These are phyloP conservation scores for Alsophila aescularia DNA, from an alignment of 2,888 invertebrate species.

Conservation along the genomic window DNA sequence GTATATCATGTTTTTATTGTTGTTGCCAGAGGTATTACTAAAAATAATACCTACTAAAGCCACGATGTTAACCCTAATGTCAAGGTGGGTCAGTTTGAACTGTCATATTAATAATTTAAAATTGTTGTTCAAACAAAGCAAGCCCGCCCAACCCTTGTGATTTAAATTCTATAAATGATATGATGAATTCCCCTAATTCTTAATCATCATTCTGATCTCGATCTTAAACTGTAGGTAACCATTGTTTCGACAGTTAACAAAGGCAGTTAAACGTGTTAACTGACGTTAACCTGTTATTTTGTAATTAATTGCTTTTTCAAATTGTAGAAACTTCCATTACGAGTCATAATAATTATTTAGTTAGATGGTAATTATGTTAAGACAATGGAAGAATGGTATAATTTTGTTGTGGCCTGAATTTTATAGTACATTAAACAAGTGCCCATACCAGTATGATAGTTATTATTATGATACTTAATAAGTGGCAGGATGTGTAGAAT, in stretches of 20 bases:
- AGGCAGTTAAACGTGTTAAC: constrained; percentile 35
- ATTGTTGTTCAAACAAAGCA: not conserved
- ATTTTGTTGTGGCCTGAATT: constrained; percentile 6
- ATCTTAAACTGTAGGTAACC: constrained; percentile 19
- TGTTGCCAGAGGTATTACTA: no score
- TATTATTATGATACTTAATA: no score
- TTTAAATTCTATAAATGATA: constrained; percentile 4
- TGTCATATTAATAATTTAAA: no score
- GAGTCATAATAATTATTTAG: constrained; percentile 17
- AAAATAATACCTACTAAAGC: no score
- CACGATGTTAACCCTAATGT: no score
- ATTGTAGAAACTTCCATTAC: constrained; percentile 23
- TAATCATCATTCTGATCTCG: constrained; percentile 16
- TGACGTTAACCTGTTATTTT: constrained; percentile 28
- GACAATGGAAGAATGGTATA: not conserved
- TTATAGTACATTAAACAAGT: not conserved
- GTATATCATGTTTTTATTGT: no score
- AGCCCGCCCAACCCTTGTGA: not conserved
- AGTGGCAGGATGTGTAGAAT: no score
- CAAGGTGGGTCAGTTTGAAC: no score
- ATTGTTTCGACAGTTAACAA: constrained; percentile 31
- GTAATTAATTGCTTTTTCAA: constrained; percentile 31
- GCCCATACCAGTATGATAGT: not conserved
- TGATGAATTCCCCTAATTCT: constrained; percentile 13
- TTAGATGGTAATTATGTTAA: not conserved